These are phyloP conservation scores for Micrasema minimum DNA, from an alignment of 1,140 invertebrate species.

Conservation along the genomic window DNA sequence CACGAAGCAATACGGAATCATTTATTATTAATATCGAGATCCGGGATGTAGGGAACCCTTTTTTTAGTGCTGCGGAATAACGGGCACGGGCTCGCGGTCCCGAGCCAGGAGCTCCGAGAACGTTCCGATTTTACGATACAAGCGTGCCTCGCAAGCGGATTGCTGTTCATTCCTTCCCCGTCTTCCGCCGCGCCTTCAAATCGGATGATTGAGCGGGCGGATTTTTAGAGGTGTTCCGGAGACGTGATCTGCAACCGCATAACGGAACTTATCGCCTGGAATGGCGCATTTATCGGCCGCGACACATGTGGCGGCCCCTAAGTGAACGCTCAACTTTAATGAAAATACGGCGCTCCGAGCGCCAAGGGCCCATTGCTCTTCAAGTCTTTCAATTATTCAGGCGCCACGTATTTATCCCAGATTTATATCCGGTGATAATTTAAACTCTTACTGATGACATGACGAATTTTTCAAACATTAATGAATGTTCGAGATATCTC, in stretches of 20 bases:
- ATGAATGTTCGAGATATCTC: too few relatives aligned
- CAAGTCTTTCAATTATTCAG: constrained; percentile 25
- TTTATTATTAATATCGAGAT: constrained; percentile 52
- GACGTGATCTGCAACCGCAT: constrained; percentile 42
- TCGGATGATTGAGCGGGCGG: constrained; percentile 53
- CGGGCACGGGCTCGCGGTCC: constrained; percentile 38
- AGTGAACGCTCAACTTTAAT: constrained; percentile 47
- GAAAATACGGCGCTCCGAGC: constrained; percentile 45
- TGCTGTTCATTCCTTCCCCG: constrained; percentile 39
- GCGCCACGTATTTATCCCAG: constrained; percentile 3
- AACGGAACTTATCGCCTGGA: constrained; percentile 33
- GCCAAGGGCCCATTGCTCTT: neutral
- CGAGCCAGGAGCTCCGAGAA: constrained; percentile 45
- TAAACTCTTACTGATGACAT: too few relatives aligned
- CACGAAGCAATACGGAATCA: constrained; percentile 53
- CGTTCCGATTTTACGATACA: constrained; percentile 54
- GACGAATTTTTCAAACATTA: too few relatives aligned
- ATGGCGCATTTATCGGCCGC: constrained; percentile 48
- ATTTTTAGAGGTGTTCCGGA: constrained; percentile 50
- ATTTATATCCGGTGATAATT: too few relatives aligned
- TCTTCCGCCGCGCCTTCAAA: constrained; percentile 47
- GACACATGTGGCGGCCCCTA: constrained; percentile 46
- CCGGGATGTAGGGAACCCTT: constrained; percentile 46
- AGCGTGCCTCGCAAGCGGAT: constrained; percentile 53
- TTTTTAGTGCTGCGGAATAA: constrained; percentile 52